Conservation (phyloP, 2,113 vertebrate genomes). For the Siphamia tubifer region DNA sequence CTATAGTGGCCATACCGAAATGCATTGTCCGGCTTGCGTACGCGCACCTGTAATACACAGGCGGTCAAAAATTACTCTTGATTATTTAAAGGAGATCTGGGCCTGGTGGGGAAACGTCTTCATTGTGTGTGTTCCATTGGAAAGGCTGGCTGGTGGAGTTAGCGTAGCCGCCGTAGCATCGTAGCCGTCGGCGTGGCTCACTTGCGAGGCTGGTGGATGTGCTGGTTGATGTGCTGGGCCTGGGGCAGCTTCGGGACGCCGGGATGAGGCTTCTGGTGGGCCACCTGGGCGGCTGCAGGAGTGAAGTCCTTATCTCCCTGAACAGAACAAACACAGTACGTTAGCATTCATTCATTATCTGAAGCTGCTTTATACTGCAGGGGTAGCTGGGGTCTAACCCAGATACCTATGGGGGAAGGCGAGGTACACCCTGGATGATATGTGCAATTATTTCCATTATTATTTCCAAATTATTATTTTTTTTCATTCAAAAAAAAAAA, state of each 20-base stretch:
- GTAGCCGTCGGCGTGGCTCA: slow-evolving; percentile 79
- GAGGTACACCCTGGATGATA: too few species aligned
- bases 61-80: slow-evolving; percentile 6
- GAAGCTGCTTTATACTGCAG: too few species aligned
- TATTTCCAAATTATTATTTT: too few species aligned
- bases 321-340: slow-evolving; percentile 11
- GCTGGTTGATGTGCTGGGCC: slow-evolving; percentile 85
- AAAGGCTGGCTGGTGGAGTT: slow-evolving; percentile 60
- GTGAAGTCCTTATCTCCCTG: slow-evolving; percentile 99
- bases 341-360: background rate
- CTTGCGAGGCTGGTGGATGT: slow-evolving; percentile 98
- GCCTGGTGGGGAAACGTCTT: slow-evolving; percentile 47
- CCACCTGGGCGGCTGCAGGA: slow-evolving; percentile 95
- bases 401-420: too few species aligned
- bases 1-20: slow-evolving; percentile 12
- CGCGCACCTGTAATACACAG: slow-evolving; percentile 17
- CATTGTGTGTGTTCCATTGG: slow-evolving; percentile 48
- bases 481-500: too few species aligned
- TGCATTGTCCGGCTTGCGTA: slow-evolving; percentile 8
- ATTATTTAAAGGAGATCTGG: slow-evolving; percentile 46
- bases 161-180: slow-evolving; percentile 21
- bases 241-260: slow-evolving; percentile 87
- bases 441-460: too few species aligned
- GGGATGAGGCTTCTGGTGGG: slow-evolving; percentile 97
- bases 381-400: too few species aligned